Evolutionary conservation across 2,797 vertebrate species (phyloP), one percentile per base, ranked within the genome.

Genomic region (Ambastaia sidthimunki): DNA sequence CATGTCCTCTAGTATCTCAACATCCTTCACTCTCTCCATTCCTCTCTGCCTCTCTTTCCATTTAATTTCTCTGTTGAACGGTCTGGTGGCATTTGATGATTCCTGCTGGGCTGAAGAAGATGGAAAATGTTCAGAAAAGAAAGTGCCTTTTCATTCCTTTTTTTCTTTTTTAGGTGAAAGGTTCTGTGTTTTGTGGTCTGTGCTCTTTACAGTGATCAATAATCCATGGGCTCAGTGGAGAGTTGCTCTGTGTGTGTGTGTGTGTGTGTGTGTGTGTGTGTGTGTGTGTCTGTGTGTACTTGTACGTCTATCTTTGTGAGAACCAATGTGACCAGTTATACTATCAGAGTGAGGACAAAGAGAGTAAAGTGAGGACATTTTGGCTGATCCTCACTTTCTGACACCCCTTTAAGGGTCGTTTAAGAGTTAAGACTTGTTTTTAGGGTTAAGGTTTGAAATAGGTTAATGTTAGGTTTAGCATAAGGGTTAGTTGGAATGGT

Each of bases 181-280:
- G 44, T 52, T 75, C 28, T 47, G 31, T 44, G 63, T 78, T 75
- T 79, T 80, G 50, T 78, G 48, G 23, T 44, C 78, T 66, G 57
- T 81, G 75, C 83, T 78, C 80, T 80, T 86, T 82, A 83, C 71
- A 81, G 34, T 75, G 67, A 86, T 86, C 83, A 83, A 86, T 85
- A 86, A 85, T 85, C 83, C 74, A 86, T 84, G 77, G 13, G 11
- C 67, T 78, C 65, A 72, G 60, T 15, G 60, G 57, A 74, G 67
- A 57, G 48, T 66, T 73, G 44, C 52, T 66, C 21, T 63, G n/a
- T 25, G 15, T 28, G 16, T 52, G 13, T 59, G 60, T 55, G 21
- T 60, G 18, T 82, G 47, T 62, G 67, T 79, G 77, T 37, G 28
- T 54, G 13, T 12, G 2, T 37, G 31, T 31, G 31, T 31, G 31